phyloP scores from a whole-genome alignment of 2,113 vertebrate genomes.

The Ochotona curzoniae region DNA sequence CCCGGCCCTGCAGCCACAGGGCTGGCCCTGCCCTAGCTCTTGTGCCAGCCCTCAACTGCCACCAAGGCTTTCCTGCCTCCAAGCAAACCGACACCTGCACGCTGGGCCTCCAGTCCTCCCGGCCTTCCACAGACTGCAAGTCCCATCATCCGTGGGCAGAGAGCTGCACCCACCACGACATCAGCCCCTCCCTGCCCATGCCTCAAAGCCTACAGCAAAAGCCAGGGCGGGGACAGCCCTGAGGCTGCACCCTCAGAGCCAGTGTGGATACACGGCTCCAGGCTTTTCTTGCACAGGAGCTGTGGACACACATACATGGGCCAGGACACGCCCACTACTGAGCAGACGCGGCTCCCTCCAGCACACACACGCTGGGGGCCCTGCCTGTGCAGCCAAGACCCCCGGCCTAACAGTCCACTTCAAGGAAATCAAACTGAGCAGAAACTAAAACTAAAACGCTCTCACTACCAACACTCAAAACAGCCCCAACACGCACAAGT shows the following conservation, averaged over 20 bases:
- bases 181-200: not conserved
- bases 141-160: not conserved
- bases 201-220: not conserved
- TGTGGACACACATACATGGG: no score
- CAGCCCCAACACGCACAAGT: not conserved
- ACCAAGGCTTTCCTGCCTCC: no score
- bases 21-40: not conserved
- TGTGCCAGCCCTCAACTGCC: no score
- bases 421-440: not conserved
- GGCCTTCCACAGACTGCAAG: no score
- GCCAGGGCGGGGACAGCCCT: no score
- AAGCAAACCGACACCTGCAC: no score
- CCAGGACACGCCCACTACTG: no score
- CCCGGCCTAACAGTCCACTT: not conserved
- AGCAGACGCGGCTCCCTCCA: no score
- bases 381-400: not conserved
- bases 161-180: not conserved
- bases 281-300: not conserved
- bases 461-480: not conserved
- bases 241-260: no score
- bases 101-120: no score
- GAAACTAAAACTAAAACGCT: not conserved
- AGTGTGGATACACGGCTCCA: not conserved
- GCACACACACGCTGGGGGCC: not conserved
- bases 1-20: not conserved